Base-by-base conservation (phyloP, 2,113 vertebrate species). In the Ptilonorhynchus violaceus region DNA sequence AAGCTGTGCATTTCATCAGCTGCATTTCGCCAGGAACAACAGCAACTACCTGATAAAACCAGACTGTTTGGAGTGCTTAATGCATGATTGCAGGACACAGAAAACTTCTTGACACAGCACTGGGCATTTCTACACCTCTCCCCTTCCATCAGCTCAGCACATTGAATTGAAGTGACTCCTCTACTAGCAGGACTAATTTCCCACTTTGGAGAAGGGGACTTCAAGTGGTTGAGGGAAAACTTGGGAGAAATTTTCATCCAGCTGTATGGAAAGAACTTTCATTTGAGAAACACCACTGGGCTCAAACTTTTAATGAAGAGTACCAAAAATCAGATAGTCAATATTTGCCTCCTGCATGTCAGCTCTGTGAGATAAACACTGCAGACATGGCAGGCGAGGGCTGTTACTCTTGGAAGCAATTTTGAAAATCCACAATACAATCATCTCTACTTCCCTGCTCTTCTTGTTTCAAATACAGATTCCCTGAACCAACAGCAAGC, bases 21-120 rank as follows among this genome's bases (percentile, higher is more conserved):
- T 23, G 3, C 9, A 11, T 24, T 74, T 70, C 2, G 5, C 78
- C 91, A 95, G 72, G 22, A 88, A 70, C 52, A 94, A 55, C 72
- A 95, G 75, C 39, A 67, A 86, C 64, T 81, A 90, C 82, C 93
- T 88, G 93, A 90, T 30, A 84, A 92, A 93, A 59, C 15, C 69
- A 70, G 56, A 70, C 55, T 37, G 35, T 56, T 68, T 64, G 82
- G 68, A 72, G 73, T 4, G 8, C 33, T 50, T 41, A 55, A 6
- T 1, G 7, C 10, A 3, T 5, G 63, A 76, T 37, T 89, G 37
- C 16, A 25, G 37, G 60, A 59, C n/a, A 41, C 9, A 47, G 42
- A 69, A 76, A 80, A 46, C 50, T 68, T 63, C 39, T 41, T 41
- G 28, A 76, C 7, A 23, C 0, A 31, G 63, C 50, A 31, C 12